These are phyloP conservation scores for Nomada goodeniana DNA, from an alignment of 2,888 invertebrate genomes.

Conservation along the genomic window DNA sequence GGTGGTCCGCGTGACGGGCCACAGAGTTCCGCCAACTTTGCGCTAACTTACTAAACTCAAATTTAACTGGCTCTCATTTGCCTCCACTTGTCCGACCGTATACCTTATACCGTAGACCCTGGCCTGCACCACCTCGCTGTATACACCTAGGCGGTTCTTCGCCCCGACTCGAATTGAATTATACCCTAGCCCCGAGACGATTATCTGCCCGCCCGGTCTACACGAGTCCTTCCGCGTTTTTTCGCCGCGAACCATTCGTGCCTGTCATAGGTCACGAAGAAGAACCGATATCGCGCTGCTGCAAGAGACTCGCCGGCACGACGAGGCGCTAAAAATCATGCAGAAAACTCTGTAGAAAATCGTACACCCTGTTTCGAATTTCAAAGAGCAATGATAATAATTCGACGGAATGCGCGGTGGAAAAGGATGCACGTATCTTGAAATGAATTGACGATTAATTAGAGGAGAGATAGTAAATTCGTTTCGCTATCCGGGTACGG, in stretches of 20 bases:
- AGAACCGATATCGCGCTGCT: not conserved
- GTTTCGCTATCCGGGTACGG: conserved; percentile 12
- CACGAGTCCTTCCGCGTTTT: not conserved
- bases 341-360: not conserved
- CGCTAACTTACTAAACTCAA: conserved; percentile 79
- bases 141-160: conserved; percentile 18
- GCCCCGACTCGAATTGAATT: conserved; percentile 67
- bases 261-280: not conserved
- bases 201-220: conserved; percentile 15
- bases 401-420: not conserved
- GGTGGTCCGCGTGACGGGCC: conserved; percentile 62
- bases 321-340: too few relatives aligned
- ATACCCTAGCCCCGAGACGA: conserved; percentile 49
- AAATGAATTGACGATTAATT: conserved; percentile 48
- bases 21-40: conserved; percentile 73
- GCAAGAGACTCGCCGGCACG: not conserved
- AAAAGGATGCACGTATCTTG: not conserved
- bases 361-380: not conserved
- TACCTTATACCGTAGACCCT: conserved; percentile 17
- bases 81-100: conserved; percentile 69
- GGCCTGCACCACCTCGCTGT: not conserved
- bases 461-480: conserved; percentile 35
- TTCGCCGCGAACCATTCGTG: not conserved
- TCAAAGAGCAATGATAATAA: not conserved
- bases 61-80: conserved; percentile 75